Conservation (phyloP, 2,888 invertebrate species). For the Hesperia comma region DNA sequence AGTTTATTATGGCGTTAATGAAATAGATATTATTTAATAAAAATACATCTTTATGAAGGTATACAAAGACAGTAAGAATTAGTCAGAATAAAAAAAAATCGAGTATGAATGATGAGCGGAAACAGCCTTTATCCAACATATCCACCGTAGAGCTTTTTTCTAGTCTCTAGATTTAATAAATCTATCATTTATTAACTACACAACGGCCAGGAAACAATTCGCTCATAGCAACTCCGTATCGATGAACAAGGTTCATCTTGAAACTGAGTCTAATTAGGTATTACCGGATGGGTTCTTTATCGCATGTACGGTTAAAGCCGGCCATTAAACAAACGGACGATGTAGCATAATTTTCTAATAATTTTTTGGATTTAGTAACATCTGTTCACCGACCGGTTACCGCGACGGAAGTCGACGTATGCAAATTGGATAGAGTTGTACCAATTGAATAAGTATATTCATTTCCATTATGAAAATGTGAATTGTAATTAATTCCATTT, state of each 20-base stretch:
- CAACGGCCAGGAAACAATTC: too few species aligned
- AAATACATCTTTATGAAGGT: too few species aligned
- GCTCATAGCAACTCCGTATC: background rate
- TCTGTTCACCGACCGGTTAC: conserved; percentile 25
- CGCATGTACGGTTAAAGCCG: conserved; percentile 21
- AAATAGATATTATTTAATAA: too few species aligned
- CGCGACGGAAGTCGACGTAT: conserved; percentile 30
- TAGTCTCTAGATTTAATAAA: too few species aligned
- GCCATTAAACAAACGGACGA: conserved; percentile 34
- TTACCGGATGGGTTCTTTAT: conserved; percentile 30
- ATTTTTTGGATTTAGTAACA: conserved; percentile 34
- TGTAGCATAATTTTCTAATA: conserved; percentile 35
- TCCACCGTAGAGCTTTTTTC: too few species aligned
- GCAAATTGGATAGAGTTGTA: conserved; percentile 27
- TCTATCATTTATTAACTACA: too few species aligned
- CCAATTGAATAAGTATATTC: conserved; percentile 23
- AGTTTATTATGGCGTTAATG: too few species aligned
- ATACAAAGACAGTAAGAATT: too few species aligned
- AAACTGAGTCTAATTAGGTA: conserved; percentile 32
- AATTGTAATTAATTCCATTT: conserved; percentile 21
- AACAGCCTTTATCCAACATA: too few species aligned
- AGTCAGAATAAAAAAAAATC: too few species aligned
- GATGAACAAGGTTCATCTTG: conserved; percentile 9
- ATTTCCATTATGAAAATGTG: conserved; percentile 24
- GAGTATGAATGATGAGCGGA: too few species aligned